Base-by-base conservation (phyloP, 2,113 vertebrate species). In the Hucho hucho region DNA sequence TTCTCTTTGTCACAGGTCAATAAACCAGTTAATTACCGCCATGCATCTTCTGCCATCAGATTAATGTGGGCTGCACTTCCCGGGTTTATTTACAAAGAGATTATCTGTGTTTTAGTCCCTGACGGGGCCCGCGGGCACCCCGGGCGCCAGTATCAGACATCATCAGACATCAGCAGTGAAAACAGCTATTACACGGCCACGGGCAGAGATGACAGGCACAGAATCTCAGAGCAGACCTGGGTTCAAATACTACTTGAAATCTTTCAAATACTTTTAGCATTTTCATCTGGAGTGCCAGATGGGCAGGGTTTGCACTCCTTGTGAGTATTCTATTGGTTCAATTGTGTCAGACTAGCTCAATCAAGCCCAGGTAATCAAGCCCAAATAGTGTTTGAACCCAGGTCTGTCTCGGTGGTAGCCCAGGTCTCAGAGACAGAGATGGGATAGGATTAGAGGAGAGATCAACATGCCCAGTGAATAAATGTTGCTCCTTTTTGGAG, bases 11-110 rank as follows among this genome's bases (percentile, higher is more conserved):
- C 75, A 81, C 75, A 83, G 84, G 87, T 92, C 91, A 91, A 91
- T 92, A 90, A 89, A 71, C 76, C 72, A 59, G 79, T 90, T 92
- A 91, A 92, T 90, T 91, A 90, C 86, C 29, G 77, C 78, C 32
- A 83, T 91, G 81, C 80, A 88, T 91, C 89, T 88, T 83, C 76
- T 70, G 74, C 64, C 76, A 82, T 85, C 80, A 73, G 59, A 85
- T 83, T 83, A 67, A 86, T 80, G 76, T 64, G 56, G 6, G 20
- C 47, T 46, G 32, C 77, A 70, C 69, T 72, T 63, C 63, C 70
- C 65, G 64, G 64, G 46, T 74, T 85, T 73, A 82, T 73, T 87
- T 83, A 79, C 75, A 56, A 70, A 65, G 73, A 82, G 69, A 66
- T 78, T 74, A 69, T 75, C 70, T 49, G 71, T 67, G n/a, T 70